Evolutionary conservation across 2,113 vertebrate genomes (phyloP), one percentile per base, ranked within the genome.

Genomic region (Paradoxurus hermaphroditus): DNA sequence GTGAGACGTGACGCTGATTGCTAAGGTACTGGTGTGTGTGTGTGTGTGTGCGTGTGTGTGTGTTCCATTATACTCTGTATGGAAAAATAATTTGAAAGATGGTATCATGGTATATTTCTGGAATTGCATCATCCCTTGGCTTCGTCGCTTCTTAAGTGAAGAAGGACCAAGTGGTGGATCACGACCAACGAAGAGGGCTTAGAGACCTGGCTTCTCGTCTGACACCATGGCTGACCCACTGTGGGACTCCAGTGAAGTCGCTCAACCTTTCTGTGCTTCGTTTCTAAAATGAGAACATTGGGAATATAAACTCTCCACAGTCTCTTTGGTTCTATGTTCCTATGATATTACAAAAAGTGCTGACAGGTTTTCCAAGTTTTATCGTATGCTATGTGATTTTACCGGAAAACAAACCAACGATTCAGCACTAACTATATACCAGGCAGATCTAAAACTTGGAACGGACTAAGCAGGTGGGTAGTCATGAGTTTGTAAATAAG

Each of bases 391-490:
- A 6, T 89, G 62, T 63, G n/a, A 88, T 94, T 96, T 97, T 68
- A 68, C 46, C 89, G 72, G 91, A 91, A 97, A 97, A 97, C 77
- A 93, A 95, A 83, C 65, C 68, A 83, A 96, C 34, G 78, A 21
- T 86, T 97, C 93, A 94, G 25, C 85, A 36, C 75, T 96, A 86
- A 95, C 92, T 97, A 97, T 75, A 97, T 90, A 93, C 85, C 51
- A 94, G 98, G 79, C 85, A 94, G 90, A 93, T 86, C 88, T 91
- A 93, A 90, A 88, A 97, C 91, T 94, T 94, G 97, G 97, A 53
- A 97, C 97, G 97, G 97, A 96, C 86, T 83, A 51, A 83, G 49
- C 96, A 98, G 96, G 84, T 97, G 97, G 82, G 53, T 39, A 86
- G 86, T 78, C 49, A 44, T 10, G 27, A 89, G 78, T 95, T 91